Evolutionary conservation across 1,140 invertebrate genomes (phyloP).

Genomic region (Oncopeltus fasciatus): DNA sequence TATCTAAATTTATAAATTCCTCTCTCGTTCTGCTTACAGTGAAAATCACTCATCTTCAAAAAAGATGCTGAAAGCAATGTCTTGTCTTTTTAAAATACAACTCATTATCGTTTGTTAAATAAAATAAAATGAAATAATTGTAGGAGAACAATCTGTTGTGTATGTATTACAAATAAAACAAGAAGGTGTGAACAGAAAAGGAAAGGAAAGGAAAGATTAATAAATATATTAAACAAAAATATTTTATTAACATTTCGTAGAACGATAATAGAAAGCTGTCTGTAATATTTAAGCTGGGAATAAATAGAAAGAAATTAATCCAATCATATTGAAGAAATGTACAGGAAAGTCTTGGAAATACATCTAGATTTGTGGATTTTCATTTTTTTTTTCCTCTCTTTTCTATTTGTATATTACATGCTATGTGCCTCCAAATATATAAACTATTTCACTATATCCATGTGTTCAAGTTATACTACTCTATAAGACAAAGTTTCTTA

Average conservation of each 20-base stretch:
- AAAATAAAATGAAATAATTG: no score
- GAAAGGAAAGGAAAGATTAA: background rate
- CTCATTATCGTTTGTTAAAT: no score
- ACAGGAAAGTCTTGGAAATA: background rate
- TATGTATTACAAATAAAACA: background rate
- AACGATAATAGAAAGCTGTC: conserved; percentile 15
- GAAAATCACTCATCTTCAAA: no score
- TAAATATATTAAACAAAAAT: conserved; percentile 14
- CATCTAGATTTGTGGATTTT: background rate
- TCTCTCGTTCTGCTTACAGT: no score
- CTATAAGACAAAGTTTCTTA: conserved; percentile 7
- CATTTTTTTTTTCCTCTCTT: background rate
- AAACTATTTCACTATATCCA: background rate
- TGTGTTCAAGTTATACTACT: background rate
- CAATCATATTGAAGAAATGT: conserved; percentile 4
- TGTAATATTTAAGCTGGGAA: conserved; percentile 11
- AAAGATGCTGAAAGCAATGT: no score
- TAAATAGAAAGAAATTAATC: conserved; percentile 5
- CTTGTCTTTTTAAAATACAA: no score
- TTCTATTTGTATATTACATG: background rate
- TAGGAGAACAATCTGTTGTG: background rate
- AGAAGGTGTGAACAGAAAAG: background rate
- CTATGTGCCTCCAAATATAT: conserved; percentile 7
- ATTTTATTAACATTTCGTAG: conserved; percentile 15
- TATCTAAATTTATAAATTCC: no score